These are phyloP conservation scores for Tapera naevia DNA, from an alignment of 2,797 vertebrate species.

Conservation along the genomic window DNA sequence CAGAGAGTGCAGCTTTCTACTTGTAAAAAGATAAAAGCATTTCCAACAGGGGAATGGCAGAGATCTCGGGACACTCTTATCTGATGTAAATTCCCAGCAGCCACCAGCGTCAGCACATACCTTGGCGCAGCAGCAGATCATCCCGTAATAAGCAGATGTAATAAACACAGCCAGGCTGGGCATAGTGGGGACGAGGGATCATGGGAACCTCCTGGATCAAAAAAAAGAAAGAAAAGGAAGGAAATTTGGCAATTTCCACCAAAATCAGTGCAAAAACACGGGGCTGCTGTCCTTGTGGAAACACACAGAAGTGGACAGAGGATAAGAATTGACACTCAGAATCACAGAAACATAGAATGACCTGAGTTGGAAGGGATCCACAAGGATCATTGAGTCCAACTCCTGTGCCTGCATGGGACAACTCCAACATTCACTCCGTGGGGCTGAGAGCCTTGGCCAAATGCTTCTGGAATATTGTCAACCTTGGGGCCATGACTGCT, in stretches of 20 bases:
- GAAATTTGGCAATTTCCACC: not conserved
- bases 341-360: too few species aligned
- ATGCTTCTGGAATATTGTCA: too few species aligned
- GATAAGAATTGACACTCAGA: not conserved
- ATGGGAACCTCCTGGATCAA: slow-evolving; percentile 92
- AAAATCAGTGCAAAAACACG: fast-evolving
- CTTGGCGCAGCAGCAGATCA: slow-evolving; percentile 95
- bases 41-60: not conserved
- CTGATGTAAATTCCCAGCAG: not conserved
- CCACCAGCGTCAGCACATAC: slow-evolving; percentile 61
- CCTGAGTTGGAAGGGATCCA: too few species aligned
- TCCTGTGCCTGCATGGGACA: too few species aligned
- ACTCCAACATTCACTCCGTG: too few species aligned
- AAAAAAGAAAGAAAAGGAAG: not conserved
- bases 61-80: not conserved
- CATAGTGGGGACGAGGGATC: slow-evolving; percentile 95
- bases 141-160: slow-evolving; percentile 96
- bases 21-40: not conserved
- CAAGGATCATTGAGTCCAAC: too few species aligned
- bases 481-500: too few species aligned
- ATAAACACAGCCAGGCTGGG: slow-evolving; percentile 96
- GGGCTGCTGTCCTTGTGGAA: not conserved
- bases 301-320: not conserved
- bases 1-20: not conserved
- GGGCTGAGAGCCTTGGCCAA: too few species aligned